Percentiles rank a stretch among this genome's conserved stretches.
Conservation (phyloP, 2,797 vertebrate species). For the Lagorchestes hirsutus region DNA sequence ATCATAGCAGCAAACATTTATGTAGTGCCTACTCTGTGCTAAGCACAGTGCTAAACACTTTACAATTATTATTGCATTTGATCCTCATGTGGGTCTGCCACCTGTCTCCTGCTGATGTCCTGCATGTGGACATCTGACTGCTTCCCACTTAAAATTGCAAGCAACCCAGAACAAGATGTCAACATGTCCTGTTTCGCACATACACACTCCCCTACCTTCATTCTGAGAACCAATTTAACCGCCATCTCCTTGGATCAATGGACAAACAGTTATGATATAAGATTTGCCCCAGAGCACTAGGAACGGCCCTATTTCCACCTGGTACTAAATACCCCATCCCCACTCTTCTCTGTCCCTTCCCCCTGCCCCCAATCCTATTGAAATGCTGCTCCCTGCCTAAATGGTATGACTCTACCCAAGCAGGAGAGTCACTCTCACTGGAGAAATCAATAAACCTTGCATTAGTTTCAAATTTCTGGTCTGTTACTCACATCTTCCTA, state of each 20-base stretch:
- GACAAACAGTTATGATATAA: background rate
- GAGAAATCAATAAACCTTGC: background rate
- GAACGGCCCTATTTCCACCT: background rate
- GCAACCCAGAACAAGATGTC: background rate
- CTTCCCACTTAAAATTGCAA: background rate
- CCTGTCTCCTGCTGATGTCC: background rate
- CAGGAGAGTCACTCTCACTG: background rate
- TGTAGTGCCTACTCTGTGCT: background rate
- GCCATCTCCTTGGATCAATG: background rate
- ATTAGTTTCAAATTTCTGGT: background rate
- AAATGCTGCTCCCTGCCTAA: background rate
- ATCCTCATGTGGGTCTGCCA: background rate
- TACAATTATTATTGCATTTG: background rate
- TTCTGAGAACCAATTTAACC: background rate
- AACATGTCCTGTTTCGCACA: background rate
- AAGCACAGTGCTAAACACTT: background rate
- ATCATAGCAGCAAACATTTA: background rate
- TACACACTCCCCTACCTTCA: background rate
- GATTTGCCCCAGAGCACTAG: background rate
- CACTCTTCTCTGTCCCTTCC: background rate
- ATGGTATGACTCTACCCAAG: background rate
- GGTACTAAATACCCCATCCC: background rate
- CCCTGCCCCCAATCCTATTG: accelerated
- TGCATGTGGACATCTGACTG: background rate
- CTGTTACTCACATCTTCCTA: background rate